Percentiles rank a stretch among this genome's conserved stretches.
phyloP scores from a whole-genome alignment of 2,888 invertebrate species.

The Diogma glabrata region DNA sequence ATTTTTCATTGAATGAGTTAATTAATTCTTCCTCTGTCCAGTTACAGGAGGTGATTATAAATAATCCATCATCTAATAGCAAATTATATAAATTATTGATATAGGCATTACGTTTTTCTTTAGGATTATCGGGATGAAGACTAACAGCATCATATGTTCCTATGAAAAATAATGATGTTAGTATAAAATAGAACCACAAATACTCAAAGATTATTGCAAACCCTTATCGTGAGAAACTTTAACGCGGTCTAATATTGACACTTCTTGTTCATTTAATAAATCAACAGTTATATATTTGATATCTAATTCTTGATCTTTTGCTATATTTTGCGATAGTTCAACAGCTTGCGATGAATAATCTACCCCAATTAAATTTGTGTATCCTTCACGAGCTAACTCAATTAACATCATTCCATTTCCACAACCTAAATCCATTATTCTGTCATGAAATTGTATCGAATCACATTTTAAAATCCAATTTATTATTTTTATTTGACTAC shows the following conservation, averaged over 20 bases:
- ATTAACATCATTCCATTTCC: constrained; percentile 84
- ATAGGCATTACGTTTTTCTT: constrained; percentile 51
- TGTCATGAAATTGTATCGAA: constrained; percentile 38
- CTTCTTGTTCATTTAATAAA: constrained; percentile 42
- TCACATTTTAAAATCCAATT: constrained; percentile 51
- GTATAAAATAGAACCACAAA: too few species aligned
- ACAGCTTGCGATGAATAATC: constrained; percentile 83
- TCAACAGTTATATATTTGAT: constrained; percentile 45
- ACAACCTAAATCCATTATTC: constrained; percentile 64
- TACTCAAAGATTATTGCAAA: not conserved
- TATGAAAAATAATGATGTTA: constrained; percentile 10
- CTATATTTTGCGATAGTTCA: constrained; percentile 57
- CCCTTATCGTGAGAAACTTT: constrained; percentile 54
- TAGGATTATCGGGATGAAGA: constrained; percentile 58
- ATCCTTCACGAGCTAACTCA: constrained; percentile 64
- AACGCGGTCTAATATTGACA: constrained; percentile 37
- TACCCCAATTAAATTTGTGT: constrained; percentile 63
- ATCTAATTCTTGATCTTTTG: constrained; percentile 38
- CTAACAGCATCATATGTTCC: constrained; percentile 89
- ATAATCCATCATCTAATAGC: constrained; percentile 49
- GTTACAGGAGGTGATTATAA: constrained; percentile 88
- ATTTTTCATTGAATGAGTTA: constrained; percentile 54
- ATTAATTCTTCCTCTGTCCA: constrained; percentile 81
- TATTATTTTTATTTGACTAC: constrained; percentile 61
- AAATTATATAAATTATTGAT: constrained; percentile 50